Evolutionary conservation across 2,113 vertebrate genomes (phyloP).

Genomic region (Alouatta palliata): DNA sequence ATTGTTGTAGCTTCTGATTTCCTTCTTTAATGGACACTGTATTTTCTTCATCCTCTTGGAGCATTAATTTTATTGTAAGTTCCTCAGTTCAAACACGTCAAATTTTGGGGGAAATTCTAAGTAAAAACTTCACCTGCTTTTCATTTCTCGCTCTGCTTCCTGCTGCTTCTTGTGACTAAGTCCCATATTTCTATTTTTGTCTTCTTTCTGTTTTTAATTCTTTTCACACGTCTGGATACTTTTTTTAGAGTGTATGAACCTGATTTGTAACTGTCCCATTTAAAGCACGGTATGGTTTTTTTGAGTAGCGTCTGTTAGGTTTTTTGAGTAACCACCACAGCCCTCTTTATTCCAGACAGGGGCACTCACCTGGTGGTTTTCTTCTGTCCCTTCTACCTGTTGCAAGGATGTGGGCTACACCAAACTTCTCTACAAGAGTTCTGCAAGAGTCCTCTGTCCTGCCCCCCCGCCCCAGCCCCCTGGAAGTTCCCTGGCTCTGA

Average conservation of each 20-base stretch:
- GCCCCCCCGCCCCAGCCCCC: fast-evolving
- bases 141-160: not conserved
- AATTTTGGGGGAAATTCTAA: not conserved
- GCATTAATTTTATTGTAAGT: not conserved
- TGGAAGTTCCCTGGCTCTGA: not conserved
- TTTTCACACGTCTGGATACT: not conserved
- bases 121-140: not conserved
- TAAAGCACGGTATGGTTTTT: not conserved
- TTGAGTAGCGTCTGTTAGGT: no score
- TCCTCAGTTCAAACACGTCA: not conserved
- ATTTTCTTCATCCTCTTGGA: not conserved
- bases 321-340: not conserved
- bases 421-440: not conserved
- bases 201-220: not conserved
- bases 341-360: not conserved
- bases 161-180: not conserved
- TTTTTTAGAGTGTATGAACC: not conserved
- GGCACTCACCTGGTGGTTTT: not conserved
- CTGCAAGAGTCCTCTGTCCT: not conserved
- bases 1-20: not conserved
- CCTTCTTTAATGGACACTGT: not conserved
- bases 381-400: not conserved
- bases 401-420: not conserved
- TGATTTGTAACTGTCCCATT: not conserved
- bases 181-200: not conserved